A percentile compares a stretch with the other conserved stretches of the same genome.
These are phyloP conservation scores for Euclidia mi DNA, from an alignment of 2,888 invertebrate species.

Conservation along the genomic window DNA sequence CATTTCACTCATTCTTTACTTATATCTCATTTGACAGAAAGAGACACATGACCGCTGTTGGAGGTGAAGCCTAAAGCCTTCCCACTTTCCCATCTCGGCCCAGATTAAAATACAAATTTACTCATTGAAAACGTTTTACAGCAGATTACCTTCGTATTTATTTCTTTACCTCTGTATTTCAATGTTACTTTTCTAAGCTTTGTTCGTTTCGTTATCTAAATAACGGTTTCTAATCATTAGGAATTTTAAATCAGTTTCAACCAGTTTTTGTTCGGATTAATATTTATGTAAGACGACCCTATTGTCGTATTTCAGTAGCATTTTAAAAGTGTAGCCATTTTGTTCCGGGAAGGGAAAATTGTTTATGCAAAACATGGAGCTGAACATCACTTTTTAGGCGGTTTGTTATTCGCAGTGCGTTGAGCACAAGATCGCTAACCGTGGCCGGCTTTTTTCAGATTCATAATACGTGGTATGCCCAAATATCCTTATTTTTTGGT, in stretches of 20 bases:
- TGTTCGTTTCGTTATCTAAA: conserved; percentile 21
- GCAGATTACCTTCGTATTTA: conserved; percentile 74
- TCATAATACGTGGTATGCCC: too few relatives aligned
- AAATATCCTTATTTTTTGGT: too few relatives aligned
- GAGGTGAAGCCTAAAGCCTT: conserved; percentile 51
- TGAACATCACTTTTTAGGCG: neutral
- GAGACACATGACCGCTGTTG: conserved; percentile 17
- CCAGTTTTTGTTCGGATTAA: conserved; percentile 1
- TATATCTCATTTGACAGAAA: conserved; percentile 5
- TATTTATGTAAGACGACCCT: neutral
- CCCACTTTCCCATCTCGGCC: conserved; percentile 49
- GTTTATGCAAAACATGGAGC: neutral
- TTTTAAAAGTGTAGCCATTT: neutral
- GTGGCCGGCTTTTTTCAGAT: too few relatives aligned
- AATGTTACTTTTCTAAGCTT: conserved; percentile 29
- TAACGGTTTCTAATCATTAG: conserved; percentile 15
- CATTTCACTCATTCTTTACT: conserved; percentile 24
- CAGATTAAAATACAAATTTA: conserved; percentile 84
- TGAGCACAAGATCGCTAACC: too few relatives aligned
- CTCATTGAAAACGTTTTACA: conserved; percentile 81
- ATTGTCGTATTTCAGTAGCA: neutral
- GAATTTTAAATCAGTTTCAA: conserved; percentile 16
- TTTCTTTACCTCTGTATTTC: conserved; percentile 48
- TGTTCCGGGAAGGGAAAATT: neutral
- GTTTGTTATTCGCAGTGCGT: too few relatives aligned